phyloP scores from a whole-genome alignment of 2,888 invertebrate genomes.

The Lydus trimaculatus region DNA sequence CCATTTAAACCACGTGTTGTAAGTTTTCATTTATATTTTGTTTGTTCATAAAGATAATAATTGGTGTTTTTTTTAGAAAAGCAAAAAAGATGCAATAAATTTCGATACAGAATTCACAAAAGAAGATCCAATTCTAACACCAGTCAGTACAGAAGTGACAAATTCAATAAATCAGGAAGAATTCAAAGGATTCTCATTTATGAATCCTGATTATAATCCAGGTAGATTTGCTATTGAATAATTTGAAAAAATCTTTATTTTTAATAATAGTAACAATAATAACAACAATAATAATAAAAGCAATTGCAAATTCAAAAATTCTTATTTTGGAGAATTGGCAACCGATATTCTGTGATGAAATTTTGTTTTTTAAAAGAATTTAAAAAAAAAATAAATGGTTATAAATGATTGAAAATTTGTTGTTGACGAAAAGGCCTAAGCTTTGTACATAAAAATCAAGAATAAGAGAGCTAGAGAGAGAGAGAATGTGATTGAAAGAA shows the following conservation, averaged over 20 bases:
- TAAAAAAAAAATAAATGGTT: slow-evolving; percentile 10
- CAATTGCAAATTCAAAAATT: slow-evolving; percentile 15
- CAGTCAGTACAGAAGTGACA: slow-evolving; percentile 87
- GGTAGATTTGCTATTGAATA: slow-evolving; percentile 62
- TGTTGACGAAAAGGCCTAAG: slow-evolving; percentile 29
- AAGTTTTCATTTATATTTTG: slow-evolving; percentile 58
- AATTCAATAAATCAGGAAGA: slow-evolving; percentile 98
- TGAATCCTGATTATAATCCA: slow-evolving; percentile 88
- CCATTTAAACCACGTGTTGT: slow-evolving; percentile 99
- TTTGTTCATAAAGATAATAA: not conserved
- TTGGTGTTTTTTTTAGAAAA: slow-evolving; percentile 71
- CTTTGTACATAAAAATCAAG: slow-evolving; percentile 21
- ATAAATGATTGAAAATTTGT: slow-evolving; percentile 20
- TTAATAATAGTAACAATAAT: slow-evolving; percentile 1
- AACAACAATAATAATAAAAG: slow-evolving; percentile 1
- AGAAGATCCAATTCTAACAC: slow-evolving; percentile 95
- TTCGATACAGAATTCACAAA: slow-evolving; percentile 99
- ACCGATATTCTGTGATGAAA: slow-evolving; percentile 27
- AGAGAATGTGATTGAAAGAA: not conserved
- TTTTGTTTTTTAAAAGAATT: not conserved
- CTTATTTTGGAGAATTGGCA: slow-evolving; percentile 10
- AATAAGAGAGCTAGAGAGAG: not conserved
- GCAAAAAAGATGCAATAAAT: slow-evolving; percentile 95
- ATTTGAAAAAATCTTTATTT: not conserved
- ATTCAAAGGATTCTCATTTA: slow-evolving; percentile 96